Percentiles rank a stretch among this genome's conserved stretches.
These are phyloP conservation scores for Philaethria dido DNA, from an alignment of 2,888 invertebrate species.

Conservation along the genomic window DNA sequence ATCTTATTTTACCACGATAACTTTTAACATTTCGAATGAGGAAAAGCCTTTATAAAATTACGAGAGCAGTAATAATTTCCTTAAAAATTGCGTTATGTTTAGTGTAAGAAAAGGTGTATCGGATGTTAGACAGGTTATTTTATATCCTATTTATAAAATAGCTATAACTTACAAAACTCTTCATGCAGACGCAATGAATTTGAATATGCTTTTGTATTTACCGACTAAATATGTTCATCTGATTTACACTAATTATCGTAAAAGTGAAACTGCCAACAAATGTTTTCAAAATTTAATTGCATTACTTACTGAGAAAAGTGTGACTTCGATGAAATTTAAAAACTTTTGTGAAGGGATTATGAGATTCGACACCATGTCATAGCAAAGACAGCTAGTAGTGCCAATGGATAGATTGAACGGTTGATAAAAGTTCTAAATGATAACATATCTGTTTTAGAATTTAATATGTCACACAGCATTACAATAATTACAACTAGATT, in stretches of 20 bases:
- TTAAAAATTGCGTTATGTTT: no score
- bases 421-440: constrained; percentile 18
- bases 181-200: constrained; percentile 31
- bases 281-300: no score
- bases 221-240: constrained; percentile 37
- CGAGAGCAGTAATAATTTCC: no score
- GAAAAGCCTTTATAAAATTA: no score
- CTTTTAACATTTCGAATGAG: no score
- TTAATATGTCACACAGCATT: constrained; percentile 15
- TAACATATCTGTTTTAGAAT: constrained; percentile 12
- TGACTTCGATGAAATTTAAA: no score
- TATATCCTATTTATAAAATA: no score
- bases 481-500: constrained; percentile 30
- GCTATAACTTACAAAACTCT: constrained; percentile 40
- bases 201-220: constrained; percentile 39
- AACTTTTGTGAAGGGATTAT: no score
- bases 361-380: constrained; percentile 36
- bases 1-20: no score
- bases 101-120: no score
- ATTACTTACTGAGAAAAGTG: no score
- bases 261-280: constrained; percentile 32
- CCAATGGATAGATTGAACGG: neutral
- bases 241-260: constrained; percentile 35
- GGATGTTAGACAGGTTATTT: no score
- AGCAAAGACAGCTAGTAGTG: neutral